Evolutionary conservation across 1,140 invertebrate genomes (phyloP).

Genomic region (Geopemphigus sp.): DNA sequence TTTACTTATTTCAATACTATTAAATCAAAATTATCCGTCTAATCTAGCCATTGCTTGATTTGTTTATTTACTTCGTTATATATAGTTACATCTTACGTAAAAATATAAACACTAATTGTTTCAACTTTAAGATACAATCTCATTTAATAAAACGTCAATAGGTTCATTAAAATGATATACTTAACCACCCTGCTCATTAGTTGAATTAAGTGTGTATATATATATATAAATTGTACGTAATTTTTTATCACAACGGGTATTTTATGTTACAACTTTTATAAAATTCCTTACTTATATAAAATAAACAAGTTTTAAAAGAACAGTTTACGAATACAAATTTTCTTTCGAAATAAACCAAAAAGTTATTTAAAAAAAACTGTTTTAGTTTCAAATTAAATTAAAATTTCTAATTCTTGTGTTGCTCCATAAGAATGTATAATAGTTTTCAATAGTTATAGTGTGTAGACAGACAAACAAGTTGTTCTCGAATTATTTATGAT

Average conservation of each 20-base stretch:
- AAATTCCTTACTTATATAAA: no score
- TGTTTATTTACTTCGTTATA: no score
- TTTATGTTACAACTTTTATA: neutral
- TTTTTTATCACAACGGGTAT: neutral
- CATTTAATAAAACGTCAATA: constrained; percentile 2
- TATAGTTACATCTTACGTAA: neutral
- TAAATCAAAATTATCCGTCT: neutral
- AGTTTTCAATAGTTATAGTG: neutral
- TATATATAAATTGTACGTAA: neutral
- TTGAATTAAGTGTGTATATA: neutral
- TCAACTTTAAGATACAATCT: neutral
- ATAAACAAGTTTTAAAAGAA: no score
- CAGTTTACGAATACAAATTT: no score
- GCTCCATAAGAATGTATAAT: neutral
- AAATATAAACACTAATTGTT: neutral
- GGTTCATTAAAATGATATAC: neutral
- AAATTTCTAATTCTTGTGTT: no score
- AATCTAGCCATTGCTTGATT: no score
- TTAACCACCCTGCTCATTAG: neutral
- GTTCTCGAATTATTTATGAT: neutral
- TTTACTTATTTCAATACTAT: constrained; percentile 21
- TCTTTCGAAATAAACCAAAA: no score
- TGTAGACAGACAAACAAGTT: neutral
- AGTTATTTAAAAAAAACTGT: no score
- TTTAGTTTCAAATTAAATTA: no score